Conservation (phyloP, 2,113 vertebrate genomes). For the Pionites leucogaster region DNA sequence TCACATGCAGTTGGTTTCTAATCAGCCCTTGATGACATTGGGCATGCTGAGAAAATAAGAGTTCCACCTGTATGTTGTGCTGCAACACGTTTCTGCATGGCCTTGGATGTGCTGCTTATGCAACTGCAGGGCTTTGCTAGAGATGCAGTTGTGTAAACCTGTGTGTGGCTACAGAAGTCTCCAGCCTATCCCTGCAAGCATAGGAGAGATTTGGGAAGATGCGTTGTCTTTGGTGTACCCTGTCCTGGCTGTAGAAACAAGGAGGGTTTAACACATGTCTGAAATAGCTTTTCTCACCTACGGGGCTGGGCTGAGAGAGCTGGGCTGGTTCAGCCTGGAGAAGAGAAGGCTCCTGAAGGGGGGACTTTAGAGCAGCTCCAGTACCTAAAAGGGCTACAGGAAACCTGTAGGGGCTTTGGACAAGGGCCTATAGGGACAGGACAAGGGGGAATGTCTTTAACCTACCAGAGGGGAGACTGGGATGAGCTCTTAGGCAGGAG, state of each 20-base stretch:
- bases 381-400: background rate
- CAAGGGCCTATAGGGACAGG: background rate
- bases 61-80: background rate
- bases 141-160: background rate
- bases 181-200: background rate
- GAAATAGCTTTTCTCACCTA: background rate
- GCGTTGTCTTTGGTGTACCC: background rate
- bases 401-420: background rate
- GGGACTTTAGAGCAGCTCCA: background rate
- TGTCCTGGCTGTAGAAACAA: background rate
- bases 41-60: background rate
- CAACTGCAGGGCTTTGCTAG: background rate
- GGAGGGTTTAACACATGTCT: background rate
- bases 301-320: background rate
- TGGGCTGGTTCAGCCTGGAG: background rate
- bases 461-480: no score
- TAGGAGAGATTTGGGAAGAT: background rate
- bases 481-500: no score
- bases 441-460: no score
- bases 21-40: background rate
- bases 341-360: background rate
- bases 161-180: background rate
- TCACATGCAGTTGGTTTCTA: background rate
- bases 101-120: background rate
- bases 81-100: background rate